Base-by-base conservation (phyloP, 1,140 invertebrate species). In the Lordiphosa collinella region DNA sequence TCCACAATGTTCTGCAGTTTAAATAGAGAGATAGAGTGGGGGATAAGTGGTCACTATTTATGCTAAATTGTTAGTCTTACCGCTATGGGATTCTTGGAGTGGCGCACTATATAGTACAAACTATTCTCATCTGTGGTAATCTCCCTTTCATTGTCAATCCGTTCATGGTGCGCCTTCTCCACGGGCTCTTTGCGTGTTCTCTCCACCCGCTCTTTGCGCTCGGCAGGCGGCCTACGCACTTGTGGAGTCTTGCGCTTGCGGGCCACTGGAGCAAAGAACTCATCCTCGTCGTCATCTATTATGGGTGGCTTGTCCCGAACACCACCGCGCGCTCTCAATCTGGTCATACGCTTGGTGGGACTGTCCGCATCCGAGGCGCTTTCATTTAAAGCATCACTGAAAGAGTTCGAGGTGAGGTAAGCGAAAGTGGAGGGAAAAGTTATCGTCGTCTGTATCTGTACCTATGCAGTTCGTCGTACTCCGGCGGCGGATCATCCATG, bases 401-500 rank as follows among this genome's bases (percentile, higher is more conserved):
- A 22, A 10, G 31, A 18, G 48, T 38, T 8, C n/a, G 50, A 52
- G 12, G 7, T 7, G 34, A 48, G 11, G 44, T 10, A 6, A 36
- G 34, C 0, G 8, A 35, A 46, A 34, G 25, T 25, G 8, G 14
- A 34, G 44, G 14, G 14, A 13, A 47, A 29, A 10, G 29, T 0
- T 8, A 7, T 29, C 25, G 25, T 29, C 7, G 25, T 29, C 11
- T 38, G 63, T 22, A 2, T 29, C 11, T 40, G 63, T 53, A 74
- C 74, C 70, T 62, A 38, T 70, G 69, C 31, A 80, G 54, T 14
- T 82, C 80, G 3, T 86, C 87, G 46, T 88, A 88, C 31, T 96
- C 95, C 86, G 96, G 94, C 43, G 95, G 95, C 50, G 95, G 95
- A 90, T 96, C 95, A 90, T 96, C 95, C 94, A 97, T 96, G 36